Percentiles rank a stretch among this genome's conserved stretches.
Evolutionary conservation across 2,113 vertebrate species (phyloP).

Genomic region (Sturnira hondurensis): DNA sequence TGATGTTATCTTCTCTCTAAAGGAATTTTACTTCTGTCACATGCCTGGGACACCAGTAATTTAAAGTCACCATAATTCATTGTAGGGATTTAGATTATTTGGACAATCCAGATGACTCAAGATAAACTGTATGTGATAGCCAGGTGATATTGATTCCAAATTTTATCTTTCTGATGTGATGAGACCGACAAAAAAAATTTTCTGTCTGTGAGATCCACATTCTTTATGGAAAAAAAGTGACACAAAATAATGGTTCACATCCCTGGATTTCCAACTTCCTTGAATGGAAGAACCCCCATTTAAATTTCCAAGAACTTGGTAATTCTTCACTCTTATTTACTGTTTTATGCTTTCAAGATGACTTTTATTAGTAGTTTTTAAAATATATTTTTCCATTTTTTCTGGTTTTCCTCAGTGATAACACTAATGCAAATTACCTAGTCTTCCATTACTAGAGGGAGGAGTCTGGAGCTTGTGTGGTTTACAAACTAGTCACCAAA

Average conservation of each 20-base stretch:
- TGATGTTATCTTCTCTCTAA: neutral
- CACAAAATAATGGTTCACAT: neutral
- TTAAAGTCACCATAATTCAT: neutral
- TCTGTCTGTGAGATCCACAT: neutral
- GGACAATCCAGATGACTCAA: neutral
- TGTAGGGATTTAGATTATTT: neutral
- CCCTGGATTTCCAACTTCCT: neutral
- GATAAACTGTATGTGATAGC: neutral
- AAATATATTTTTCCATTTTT: neutral
- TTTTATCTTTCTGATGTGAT: neutral
- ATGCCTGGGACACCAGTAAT: neutral
- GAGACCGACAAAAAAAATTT: neutral
- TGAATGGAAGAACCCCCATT: no score
- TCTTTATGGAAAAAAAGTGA: neutral
- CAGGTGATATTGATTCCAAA: neutral
- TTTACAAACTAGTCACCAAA: neutral
- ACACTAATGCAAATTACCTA: neutral
- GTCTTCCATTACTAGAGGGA: neutral
- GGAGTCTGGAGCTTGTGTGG: neutral
- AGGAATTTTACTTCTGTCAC: neutral
- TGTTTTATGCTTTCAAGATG: neutral
- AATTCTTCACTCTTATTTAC: neutral
- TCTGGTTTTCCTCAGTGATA: neutral
- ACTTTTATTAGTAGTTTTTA: neutral
- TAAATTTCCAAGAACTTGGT: no score